These are phyloP conservation scores for Plebejus melissa DNA, from an alignment of 2,888 invertebrate genomes.

Conservation along the genomic window DNA sequence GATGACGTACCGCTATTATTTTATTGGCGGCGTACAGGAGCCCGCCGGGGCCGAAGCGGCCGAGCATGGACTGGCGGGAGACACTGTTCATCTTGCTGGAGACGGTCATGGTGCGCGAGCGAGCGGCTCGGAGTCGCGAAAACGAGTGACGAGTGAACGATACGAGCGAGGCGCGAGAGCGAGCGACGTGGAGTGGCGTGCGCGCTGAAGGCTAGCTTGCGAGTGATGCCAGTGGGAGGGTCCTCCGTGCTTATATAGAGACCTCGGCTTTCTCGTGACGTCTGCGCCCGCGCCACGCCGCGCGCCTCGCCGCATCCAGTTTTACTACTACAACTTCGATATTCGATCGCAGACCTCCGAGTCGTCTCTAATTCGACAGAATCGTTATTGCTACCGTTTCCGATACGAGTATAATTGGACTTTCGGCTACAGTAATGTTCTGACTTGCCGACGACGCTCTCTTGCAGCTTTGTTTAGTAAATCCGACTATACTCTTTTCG, in stretches of 20 bases:
- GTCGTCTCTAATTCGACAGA: slow-evolving; percentile 1
- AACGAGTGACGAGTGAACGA: slow-evolving; percentile 62
- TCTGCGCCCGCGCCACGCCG: slow-evolving; percentile 35
- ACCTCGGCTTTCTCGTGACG: slow-evolving; percentile 72
- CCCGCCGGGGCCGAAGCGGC: slow-evolving; percentile 72
- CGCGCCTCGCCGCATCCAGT: slow-evolving; percentile 12
- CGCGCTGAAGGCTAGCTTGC: slow-evolving; percentile 60
- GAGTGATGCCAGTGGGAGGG: slow-evolving; percentile 69
- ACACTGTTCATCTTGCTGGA: slow-evolving; percentile 77
- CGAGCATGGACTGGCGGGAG: slow-evolving; percentile 70
- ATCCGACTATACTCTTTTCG: background rate
- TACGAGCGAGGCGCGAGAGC: slow-evolving; percentile 51
- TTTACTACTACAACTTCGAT: slow-evolving; percentile 25
- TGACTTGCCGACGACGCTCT: background rate
- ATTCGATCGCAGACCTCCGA: slow-evolving; percentile 25
- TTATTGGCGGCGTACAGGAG: slow-evolving; percentile 73
- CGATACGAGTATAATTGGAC: background rate
- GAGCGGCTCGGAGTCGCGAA: slow-evolving; percentile 51
- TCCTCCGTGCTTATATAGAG: slow-evolving; percentile 64
- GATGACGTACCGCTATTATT: slow-evolving; percentile 74
- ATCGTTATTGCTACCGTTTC: slow-evolving; percentile 12
- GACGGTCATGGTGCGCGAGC: slow-evolving; percentile 69
- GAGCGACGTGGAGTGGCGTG: slow-evolving; percentile 52
- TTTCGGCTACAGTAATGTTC: background rate
- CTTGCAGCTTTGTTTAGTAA: background rate